phyloP scores from a whole-genome alignment of 53 echinoderm and acorn worm species.

The Glandiceps talaboti region DNA sequence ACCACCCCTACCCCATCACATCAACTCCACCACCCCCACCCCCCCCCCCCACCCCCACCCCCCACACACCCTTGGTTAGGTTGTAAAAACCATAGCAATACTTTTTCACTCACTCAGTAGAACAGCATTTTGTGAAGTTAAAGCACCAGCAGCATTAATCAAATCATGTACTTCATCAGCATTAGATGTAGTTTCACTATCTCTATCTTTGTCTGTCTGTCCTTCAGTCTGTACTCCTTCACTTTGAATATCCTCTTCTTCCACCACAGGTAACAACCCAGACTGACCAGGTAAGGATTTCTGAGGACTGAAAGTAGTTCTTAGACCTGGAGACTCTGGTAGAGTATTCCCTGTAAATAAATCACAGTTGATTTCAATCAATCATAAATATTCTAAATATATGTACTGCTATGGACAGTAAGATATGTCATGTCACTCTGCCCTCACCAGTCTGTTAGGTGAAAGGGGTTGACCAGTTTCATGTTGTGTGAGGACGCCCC shows the following conservation, averaged over 20 bases:
- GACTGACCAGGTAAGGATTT: slow-evolving; percentile 50
- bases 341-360: not conserved
- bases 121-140: slow-evolving; percentile 64
- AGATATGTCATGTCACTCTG: too few species aligned
- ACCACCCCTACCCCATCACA: too few species aligned
- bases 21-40: too few species aligned
- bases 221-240: slow-evolving; percentile 25
- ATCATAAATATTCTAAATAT: too few species aligned
- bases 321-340: not conserved
- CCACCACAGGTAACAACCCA: slow-evolving; percentile 58
- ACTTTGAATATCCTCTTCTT: slow-evolving; percentile 52
- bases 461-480: too few species aligned
- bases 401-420: too few species aligned
- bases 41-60: too few species aligned
- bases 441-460: too few species aligned
- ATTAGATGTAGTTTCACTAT: slow-evolving; percentile 57
- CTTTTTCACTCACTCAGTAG: slow-evolving; percentile 66
- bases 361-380: too few species aligned
- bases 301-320: slow-evolving; percentile 24
- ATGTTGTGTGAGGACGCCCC: too few species aligned
- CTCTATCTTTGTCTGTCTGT: slow-evolving; percentile 11
- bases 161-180: slow-evolving; percentile 85
- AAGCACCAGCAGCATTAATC: slow-evolving; percentile 23
- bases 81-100: too few species aligned
- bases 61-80: too few species aligned